These are phyloP conservation scores for Acrocephalus scirpaceus DNA, from an alignment of 2,797 vertebrate genomes.

Conservation along the genomic window DNA sequence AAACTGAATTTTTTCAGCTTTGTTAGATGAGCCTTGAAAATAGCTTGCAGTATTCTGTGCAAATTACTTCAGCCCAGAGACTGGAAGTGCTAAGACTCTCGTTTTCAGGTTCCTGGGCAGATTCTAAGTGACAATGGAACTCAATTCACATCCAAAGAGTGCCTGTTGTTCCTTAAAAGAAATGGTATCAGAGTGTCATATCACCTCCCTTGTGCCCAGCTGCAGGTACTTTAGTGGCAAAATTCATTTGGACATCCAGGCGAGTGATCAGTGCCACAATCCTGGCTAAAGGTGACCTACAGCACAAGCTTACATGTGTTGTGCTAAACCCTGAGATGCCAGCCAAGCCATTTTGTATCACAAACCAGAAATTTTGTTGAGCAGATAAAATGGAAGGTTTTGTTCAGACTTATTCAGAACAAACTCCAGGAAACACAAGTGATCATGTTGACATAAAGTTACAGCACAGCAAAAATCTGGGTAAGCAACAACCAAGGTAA, in stretches of 20 bases:
- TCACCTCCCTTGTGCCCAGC: background rate
- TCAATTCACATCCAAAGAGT: constrained; percentile 32
- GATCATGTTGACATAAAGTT: background rate
- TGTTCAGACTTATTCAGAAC: background rate
- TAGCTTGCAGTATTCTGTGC: background rate
- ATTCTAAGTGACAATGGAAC: constrained; percentile 34
- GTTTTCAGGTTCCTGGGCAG: constrained; percentile 26
- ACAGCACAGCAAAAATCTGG: background rate
- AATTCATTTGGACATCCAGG: background rate
- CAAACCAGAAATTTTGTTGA: background rate
- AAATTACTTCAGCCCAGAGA: constrained; percentile 9
- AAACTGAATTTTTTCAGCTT: background rate
- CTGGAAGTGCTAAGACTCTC: background rate
- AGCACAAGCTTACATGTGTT: background rate
- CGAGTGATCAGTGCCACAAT: fast-evolving
- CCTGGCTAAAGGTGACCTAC: background rate
- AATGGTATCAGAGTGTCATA: background rate
- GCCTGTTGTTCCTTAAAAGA: background rate
- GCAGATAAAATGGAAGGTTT: background rate
- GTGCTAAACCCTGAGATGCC: background rate
- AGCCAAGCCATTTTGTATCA: background rate
- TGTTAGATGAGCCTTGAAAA: background rate
- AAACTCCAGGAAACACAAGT: background rate
- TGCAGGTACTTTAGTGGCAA: background rate
- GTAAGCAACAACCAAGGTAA: background rate